Base-by-base conservation (phyloP, 2,888 invertebrate species). In the Notodonta dromedarius region DNA sequence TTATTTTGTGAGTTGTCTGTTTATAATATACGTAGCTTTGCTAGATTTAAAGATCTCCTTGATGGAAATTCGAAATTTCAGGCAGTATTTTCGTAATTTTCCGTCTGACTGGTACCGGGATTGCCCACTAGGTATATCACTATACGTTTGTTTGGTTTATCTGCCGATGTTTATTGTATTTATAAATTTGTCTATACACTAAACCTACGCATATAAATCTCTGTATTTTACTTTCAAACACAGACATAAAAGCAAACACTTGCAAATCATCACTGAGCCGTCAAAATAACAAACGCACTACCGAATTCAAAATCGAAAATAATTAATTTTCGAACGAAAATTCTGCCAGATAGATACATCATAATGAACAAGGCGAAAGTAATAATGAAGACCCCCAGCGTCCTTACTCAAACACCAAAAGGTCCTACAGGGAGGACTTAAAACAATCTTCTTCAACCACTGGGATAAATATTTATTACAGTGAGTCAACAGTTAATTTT, bases 381-480 rank as follows among this genome's bases (percentile, higher is more conserved):
- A 74, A 74, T 72, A 78, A 24, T 24, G 24, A 77, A 76, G 73
- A 67, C 67, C 70, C 76, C 74, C 64, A 69, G 71, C 75, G 67
- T 73, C 61, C 67, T 71, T 75, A 65, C 68, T 73, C 73, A 78
- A 81, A 83, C 71, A 77, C 68, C 71, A 70, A 77, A 80, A 74
- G 77, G 72, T 76, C 69, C 67, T 71, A 66, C 59, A 60, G 66
- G 67, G 73, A 78, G 70, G 67, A 74, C 74, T 79, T 78, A 72
- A 78, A 79, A 83, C 78, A 79, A 79, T 81, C 62, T 77, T 73
- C 76, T 74, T 66, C 63, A 70, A 67, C 78, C 78, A 69, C 80
- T 74, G 70, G 76, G 74, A 78, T 79, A 85, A 86, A 84, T 83
- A 84, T 84, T 84, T 84, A 80, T 77, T 73, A 73, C 70, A 63